Percentiles rank a stretch among this genome's conserved stretches.
These are phyloP conservation scores for Globia sparganii DNA, from an alignment of 2,888 invertebrate species.

Conservation along the genomic window DNA sequence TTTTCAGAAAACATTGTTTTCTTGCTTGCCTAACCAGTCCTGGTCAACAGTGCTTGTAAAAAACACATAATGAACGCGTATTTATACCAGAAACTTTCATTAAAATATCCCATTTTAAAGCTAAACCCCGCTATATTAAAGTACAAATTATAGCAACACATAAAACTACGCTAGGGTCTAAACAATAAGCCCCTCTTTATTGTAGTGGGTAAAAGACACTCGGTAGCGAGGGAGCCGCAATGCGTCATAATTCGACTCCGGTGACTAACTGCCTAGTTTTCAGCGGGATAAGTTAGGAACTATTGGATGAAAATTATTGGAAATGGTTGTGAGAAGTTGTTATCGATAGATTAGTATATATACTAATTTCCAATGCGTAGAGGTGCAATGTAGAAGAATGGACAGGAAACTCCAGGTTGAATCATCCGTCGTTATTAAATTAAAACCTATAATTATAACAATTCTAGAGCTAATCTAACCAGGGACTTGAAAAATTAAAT, in stretches of 20 bases:
- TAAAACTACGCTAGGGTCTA: slow-evolving; percentile 35
- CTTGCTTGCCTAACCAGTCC: background rate
- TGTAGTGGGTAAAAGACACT: slow-evolving; percentile 56
- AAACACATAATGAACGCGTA: background rate
- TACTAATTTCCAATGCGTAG: no score
- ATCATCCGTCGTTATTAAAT: no score
- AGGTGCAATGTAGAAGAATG: no score
- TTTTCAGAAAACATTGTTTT: background rate
- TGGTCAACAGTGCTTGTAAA: background rate
- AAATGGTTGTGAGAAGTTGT: background rate
- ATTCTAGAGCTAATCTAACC: no score
- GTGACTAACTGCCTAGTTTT: slow-evolving; percentile 35
- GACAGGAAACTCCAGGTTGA: no score
- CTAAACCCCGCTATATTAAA: slow-evolving; percentile 20
- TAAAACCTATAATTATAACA: no score
- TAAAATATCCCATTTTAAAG: slow-evolving; percentile 29
- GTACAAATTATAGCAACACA: slow-evolving; percentile 50
- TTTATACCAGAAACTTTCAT: slow-evolving; percentile 15
- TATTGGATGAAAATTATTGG: slow-evolving; percentile 18
- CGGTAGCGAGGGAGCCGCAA: slow-evolving; percentile 65
- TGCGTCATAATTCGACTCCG: slow-evolving; percentile 70
- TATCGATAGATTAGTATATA: background rate
- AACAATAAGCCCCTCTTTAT: slow-evolving; percentile 58
- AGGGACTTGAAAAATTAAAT: no score
- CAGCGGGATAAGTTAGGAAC: slow-evolving; percentile 43